Evolutionary conservation across 2,113 vertebrate species (phyloP).

Genomic region (Mesitornis unicolor): DNA sequence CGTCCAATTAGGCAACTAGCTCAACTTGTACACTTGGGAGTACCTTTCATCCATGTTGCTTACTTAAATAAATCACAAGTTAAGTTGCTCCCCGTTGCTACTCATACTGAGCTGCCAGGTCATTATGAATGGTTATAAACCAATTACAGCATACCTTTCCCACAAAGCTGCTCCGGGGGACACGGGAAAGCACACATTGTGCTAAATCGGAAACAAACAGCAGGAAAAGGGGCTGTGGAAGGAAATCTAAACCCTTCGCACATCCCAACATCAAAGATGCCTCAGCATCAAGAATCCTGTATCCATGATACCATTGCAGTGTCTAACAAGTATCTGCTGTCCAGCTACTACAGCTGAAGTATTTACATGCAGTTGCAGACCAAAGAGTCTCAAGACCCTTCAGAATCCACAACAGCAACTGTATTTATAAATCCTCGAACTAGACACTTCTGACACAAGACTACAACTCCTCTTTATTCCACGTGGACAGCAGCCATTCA

Average conservation of each 20-base stretch:
- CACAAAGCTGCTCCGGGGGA: conserved; percentile 35
- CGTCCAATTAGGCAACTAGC: conserved; percentile 41
- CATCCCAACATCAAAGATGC: neutral
- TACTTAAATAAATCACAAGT: conserved; percentile 62
- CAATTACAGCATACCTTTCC: conserved; percentile 56
- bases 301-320: neutral
- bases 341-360: neutral
- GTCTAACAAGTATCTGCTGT: conserved; percentile 23
- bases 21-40: conserved; percentile 21
- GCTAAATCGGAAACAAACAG: neutral
- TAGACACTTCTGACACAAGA: conserved; percentile 19
- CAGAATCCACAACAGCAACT: neutral
- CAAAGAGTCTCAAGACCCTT: conserved; percentile 23
- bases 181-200: neutral
- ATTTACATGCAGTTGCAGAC: conserved; percentile 5
- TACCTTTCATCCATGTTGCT: conserved; percentile 57
- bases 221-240: neutral
- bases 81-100: conserved; percentile 51
- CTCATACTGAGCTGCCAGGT: conserved; percentile 13
- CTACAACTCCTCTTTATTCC: conserved; percentile 15
- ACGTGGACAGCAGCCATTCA: neutral
- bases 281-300: neutral
- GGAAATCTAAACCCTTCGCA: conserved; percentile 7
- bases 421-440: conserved; percentile 34
- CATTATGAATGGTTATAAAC: conserved; percentile 49